A percentile compares a stretch with the other conserved stretches of the same genome.
phyloP scores from a whole-genome alignment of 2,888 invertebrate genomes.

The Erebia aethiops region DNA sequence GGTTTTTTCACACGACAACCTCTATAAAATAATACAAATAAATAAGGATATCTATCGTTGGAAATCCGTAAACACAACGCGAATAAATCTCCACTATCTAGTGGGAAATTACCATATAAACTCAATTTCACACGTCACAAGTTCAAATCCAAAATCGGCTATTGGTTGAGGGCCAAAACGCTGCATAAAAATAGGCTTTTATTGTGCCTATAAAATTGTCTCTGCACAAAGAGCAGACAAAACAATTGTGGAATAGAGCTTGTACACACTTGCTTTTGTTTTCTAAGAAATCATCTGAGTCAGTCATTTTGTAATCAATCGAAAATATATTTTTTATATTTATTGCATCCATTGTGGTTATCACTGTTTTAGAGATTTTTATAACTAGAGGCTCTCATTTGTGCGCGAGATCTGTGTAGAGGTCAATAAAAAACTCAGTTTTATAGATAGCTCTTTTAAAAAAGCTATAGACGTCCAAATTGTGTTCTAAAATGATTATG shows the following conservation, averaged over 20 bases:
- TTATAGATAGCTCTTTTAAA: too few species aligned
- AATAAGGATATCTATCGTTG: conserved; percentile 23
- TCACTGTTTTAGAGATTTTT: too few species aligned
- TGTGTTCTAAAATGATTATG: too few species aligned
- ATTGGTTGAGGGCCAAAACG: conserved; percentile 27
- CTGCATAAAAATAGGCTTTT: conserved; percentile 49
- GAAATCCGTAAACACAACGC: conserved; percentile 30
- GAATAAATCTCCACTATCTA: conserved; percentile 32
- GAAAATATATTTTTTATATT: too few species aligned
- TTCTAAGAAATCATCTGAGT: background rate
- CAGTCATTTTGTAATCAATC: too few species aligned
- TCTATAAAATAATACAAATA: conserved; percentile 15
- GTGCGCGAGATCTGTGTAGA: too few species aligned
- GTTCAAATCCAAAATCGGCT: conserved; percentile 36
- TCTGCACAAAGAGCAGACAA: conserved; percentile 56
- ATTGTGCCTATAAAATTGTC: conserved; percentile 62
- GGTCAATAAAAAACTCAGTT: too few species aligned
- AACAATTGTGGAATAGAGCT: conserved; percentile 56
- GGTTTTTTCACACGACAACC: background rate
- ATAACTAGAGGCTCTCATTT: too few species aligned
- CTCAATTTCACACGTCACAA: conserved; percentile 43
- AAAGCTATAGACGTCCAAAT: too few species aligned
- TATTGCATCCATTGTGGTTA: too few species aligned
- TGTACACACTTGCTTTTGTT: conserved; percentile 9
- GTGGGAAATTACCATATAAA: conserved; percentile 38